Evolutionary conservation across 2,797 vertebrate species (phyloP), one percentile per base, ranked within the genome.

Genomic region (Masticophis lateralis): DNA sequence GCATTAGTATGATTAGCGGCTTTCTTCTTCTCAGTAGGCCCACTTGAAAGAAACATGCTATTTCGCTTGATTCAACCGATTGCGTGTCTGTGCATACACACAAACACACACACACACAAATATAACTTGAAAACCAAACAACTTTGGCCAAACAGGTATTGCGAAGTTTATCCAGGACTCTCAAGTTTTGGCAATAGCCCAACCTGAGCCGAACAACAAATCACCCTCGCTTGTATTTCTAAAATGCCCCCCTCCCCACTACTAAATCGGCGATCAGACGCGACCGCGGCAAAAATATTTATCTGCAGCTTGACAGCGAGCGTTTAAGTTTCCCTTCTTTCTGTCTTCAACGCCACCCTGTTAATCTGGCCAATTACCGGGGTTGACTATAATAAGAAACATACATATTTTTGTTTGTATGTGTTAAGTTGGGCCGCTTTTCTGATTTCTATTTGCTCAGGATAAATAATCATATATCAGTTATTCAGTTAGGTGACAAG

Each of bases 401-500:
- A 97, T 61, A 94, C 96, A 97, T 95, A 96, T 93, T 97, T 98
- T 97, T 97, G 95, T 96, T 97, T 97, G 96, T 95, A 94, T 96
- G 97, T 97, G 97, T 97, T 97, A 98, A 98, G 95, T 98, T 97
- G 91, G 93, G 94, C 95, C 97, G 97, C 97, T 98, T 98, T 98
- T 98, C 97, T 98, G 97, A 98, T 98, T 98, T 98, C 97, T 98
- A 97, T 98, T 98, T 98, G 97, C 98, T 97, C 97, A 96, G 97
- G 97, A 98, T 98, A 98, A 98, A 98, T 98, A 98, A 98, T 98
- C 98, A 97, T 98, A 97, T 97, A 98, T 98, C 97, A 98, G 97
- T 97, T 98, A 97, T 98, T 98, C 97, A 96, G 97, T 98, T 98
- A 97, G 97, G 97, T 98, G 98, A 98, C 98, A 97, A 98, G 97